These are phyloP conservation scores for Todus mexicanus DNA, from an alignment of 2,797 vertebrate species.

Conservation along the genomic window DNA sequence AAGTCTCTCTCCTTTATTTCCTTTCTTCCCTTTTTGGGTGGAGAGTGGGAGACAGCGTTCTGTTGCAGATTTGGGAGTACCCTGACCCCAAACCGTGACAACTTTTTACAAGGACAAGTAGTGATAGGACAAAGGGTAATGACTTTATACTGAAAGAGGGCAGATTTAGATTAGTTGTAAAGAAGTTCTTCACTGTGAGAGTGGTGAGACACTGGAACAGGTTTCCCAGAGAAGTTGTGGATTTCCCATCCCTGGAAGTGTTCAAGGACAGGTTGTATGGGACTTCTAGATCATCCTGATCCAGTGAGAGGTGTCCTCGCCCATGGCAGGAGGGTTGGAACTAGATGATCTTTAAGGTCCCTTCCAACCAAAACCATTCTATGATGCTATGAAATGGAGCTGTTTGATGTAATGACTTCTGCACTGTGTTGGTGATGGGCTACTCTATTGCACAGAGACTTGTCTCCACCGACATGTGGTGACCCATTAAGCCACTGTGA, in stretches of 20 bases:
- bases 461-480: neutral
- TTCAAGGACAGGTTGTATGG: neutral
- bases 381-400: neutral
- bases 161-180: neutral
- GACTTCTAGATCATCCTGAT: neutral
- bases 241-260: neutral
- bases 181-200: neutral
- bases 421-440: neutral
- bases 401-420: conserved; percentile 14
- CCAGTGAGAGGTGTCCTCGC: too few relatives aligned
- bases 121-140: neutral
- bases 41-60: too few relatives aligned
- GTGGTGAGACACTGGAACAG: neutral
- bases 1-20: too few relatives aligned
- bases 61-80: too few relatives aligned
- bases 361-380: neutral
- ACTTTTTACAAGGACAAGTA: neutral
- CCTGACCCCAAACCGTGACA: too few relatives aligned
- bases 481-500: conserved; percentile 9
- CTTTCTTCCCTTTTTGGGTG: too few relatives aligned
- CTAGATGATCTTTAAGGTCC: neutral
- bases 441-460: neutral
- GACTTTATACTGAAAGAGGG: neutral
- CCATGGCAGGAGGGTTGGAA: neutral
- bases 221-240: neutral